A percentile compares a stretch with the other conserved stretches of the same genome.
Conservation (phyloP, 2,113 vertebrate genomes). For the Benitochromis conjunctus region DNA sequence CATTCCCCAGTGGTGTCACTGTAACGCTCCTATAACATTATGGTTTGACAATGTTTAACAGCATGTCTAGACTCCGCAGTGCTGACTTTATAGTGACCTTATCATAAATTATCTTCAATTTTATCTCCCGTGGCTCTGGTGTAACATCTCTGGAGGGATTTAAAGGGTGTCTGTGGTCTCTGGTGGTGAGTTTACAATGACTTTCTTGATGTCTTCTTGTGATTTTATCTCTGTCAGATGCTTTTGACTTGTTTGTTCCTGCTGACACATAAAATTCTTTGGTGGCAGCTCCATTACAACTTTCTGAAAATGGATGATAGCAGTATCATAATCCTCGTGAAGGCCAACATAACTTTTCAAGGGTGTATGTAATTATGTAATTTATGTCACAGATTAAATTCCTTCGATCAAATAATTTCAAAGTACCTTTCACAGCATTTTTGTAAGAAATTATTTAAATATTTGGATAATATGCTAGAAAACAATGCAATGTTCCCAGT, state of each 20-base stretch:
- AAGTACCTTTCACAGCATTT: not conserved
- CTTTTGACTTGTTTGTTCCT: not conserved
- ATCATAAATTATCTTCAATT: not conserved
- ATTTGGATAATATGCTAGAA: not conserved
- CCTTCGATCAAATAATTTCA: not conserved
- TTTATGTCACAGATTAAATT: not conserved
- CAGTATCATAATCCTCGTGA: not conserved
- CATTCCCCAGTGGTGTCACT: not conserved
- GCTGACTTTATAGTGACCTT: conserved; percentile 9
- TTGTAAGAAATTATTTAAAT: not conserved
- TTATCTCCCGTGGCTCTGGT: not conserved
- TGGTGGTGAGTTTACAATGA: not conserved
- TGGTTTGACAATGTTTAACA: not conserved
- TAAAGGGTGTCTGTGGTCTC: not conserved
- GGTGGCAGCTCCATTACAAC: not conserved
- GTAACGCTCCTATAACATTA: not conserved
- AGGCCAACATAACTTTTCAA: not conserved
- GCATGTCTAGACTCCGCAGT: not conserved
- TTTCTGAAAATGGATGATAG: not conserved
- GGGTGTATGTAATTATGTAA: not conserved
- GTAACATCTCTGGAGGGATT: not conserved
- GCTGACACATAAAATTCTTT: not conserved
- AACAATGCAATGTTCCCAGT: not conserved
- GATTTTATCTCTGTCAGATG: conserved; percentile 1
- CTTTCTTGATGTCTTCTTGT: not conserved